phyloP scores from a whole-genome alignment of 2,888 invertebrate genomes.

The Protophormia terraenovae region DNA sequence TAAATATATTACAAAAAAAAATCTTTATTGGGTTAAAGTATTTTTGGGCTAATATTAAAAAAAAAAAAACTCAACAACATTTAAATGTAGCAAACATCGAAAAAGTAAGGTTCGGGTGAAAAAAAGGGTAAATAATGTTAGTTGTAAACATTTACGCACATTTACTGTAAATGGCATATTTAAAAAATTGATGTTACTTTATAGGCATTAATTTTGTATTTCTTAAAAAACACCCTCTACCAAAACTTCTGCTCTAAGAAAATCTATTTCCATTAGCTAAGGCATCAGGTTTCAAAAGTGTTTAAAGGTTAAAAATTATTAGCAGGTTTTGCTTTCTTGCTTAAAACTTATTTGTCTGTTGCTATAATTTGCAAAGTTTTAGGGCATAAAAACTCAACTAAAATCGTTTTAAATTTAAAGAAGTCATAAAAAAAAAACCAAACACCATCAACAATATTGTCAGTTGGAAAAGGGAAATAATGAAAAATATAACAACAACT shows the following conservation, averaged over 20 bases:
- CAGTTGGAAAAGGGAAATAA: not conserved
- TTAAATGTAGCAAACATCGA: not conserved
- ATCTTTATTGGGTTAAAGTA: not conserved
- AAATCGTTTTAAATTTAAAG: conserved; percentile 41
- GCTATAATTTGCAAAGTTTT: conserved; percentile 25
- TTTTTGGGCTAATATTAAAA: not conserved
- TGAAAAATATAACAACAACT: conserved; percentile 19
- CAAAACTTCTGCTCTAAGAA: not conserved
- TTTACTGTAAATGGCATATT: conserved; percentile 50
- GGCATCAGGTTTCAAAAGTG: not conserved
- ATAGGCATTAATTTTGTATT: not conserved
- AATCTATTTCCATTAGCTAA: conserved; percentile 1
- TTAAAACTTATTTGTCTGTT: not conserved
- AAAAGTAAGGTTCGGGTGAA: not conserved
- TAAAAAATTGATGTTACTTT: conserved; percentile 18
- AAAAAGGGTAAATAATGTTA: conserved; percentile 38
- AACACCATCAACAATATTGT: not conserved
- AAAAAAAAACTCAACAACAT: not conserved
- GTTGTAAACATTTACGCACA: conserved; percentile 49
- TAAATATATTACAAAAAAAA: not conserved
- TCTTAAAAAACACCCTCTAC: not conserved
- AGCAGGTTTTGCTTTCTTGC: not conserved
- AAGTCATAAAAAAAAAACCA: not conserved
- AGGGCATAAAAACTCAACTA: conserved; percentile 25
- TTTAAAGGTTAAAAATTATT: conserved; percentile 3